phyloP scores from a whole-genome alignment of 2,113 vertebrate species.

The Chunga burmeisteri region DNA sequence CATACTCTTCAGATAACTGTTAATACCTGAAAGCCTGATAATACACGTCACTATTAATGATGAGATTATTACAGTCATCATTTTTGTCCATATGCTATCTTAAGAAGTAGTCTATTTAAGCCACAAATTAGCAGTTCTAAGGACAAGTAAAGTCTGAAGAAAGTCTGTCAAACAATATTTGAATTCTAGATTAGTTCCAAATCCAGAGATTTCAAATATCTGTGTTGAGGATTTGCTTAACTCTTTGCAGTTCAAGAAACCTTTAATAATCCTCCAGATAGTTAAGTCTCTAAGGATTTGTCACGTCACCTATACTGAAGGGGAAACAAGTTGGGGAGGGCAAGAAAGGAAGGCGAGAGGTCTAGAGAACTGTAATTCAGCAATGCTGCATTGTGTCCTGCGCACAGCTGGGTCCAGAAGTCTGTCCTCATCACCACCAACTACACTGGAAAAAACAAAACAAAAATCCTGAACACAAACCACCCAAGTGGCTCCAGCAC shows the following conservation, averaged over 20 bases:
- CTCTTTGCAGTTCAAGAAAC: background rate
- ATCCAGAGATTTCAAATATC: background rate
- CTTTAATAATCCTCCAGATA: background rate
- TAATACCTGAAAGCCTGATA: background rate
- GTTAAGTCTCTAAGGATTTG: background rate
- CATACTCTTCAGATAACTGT: background rate
- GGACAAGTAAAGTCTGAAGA: background rate
- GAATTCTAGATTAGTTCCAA: background rate
- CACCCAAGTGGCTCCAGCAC: background rate
- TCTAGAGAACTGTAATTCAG: background rate
- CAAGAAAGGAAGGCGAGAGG: background rate
- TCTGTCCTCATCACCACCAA: background rate
- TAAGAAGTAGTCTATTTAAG: background rate
- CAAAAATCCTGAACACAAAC: background rate
- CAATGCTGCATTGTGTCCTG: background rate
- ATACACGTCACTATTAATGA: background rate
- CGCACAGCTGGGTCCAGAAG: background rate
- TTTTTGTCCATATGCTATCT: background rate
- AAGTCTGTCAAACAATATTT: background rate
- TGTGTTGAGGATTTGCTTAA: background rate
- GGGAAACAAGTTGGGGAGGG: background rate
- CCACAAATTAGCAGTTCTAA: background rate
- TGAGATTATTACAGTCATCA: rapidly evolving
- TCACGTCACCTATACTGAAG: background rate
- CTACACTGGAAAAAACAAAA: background rate